These are phyloP conservation scores for Drosophila dunni DNA, from an alignment of 1,140 invertebrate species.

Conservation along the genomic window DNA sequence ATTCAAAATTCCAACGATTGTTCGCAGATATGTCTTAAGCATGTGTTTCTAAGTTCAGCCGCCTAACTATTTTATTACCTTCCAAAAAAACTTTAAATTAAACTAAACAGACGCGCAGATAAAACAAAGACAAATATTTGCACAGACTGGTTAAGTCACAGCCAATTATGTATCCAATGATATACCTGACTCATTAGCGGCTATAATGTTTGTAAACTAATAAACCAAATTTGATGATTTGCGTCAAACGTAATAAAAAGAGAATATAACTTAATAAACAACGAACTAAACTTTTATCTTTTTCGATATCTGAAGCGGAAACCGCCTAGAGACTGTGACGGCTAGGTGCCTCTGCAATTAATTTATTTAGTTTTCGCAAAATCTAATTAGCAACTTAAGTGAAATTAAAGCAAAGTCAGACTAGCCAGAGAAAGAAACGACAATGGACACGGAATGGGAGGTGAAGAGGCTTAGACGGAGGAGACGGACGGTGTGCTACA, in stretches of 20 bases:
- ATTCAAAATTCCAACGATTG: too few relatives aligned
- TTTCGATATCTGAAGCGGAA: slow-evolving; percentile 32
- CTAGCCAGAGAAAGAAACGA: slow-evolving; percentile 7
- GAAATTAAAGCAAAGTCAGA: slow-evolving; percentile 77
- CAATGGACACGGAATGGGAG: slow-evolving; percentile 53
- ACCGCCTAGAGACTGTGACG: slow-evolving; percentile 34
- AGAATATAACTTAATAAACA: slow-evolving; percentile 6
- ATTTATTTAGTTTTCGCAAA: slow-evolving; percentile 72
- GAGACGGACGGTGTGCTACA: slow-evolving; percentile 65
- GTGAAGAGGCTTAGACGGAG: background rate
- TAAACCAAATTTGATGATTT: slow-evolving; percentile 38
- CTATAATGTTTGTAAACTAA: slow-evolving; percentile 47
- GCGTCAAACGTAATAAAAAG: slow-evolving; percentile 24
- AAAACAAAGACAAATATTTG: slow-evolving; percentile 4
- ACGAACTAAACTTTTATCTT: slow-evolving; percentile 15
- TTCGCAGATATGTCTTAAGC: too few relatives aligned
- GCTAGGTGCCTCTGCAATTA: slow-evolving; percentile 64
- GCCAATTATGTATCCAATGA: slow-evolving; percentile 16
- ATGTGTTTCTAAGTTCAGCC: too few relatives aligned
- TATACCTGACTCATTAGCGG: slow-evolving; percentile 31
- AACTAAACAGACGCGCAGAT: background rate
- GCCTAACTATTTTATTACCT: background rate
- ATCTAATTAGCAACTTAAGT: slow-evolving; percentile 82
- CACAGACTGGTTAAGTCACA: background rate
- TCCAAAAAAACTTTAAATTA: background rate